A percentile compares a stretch with the other conserved stretches of the same genome.
phyloP scores from a whole-genome alignment of 1,140 invertebrate species.

The Aphelinus atriplicis region DNA sequence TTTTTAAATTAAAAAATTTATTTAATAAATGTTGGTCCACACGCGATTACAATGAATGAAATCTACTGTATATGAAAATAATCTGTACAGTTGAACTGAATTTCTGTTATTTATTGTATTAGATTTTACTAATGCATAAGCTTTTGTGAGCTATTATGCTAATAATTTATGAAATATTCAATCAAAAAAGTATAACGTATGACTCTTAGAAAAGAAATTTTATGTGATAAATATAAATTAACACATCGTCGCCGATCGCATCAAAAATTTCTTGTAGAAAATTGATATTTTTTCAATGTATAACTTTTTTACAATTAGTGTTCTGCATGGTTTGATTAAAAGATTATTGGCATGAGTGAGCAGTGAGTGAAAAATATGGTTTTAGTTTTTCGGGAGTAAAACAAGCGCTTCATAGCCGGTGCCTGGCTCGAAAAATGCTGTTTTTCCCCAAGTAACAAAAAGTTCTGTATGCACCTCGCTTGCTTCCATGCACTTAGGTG shows the following conservation, averaged over 20 bases:
- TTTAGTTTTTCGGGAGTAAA: neutral
- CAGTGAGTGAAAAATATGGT: constrained; percentile 13
- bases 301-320: neutral
- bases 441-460: too few species aligned
- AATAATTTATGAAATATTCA: constrained; percentile 32
- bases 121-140: constrained; percentile 22
- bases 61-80: neutral
- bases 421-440: too few species aligned
- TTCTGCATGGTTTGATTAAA: neutral
- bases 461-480: too few species aligned
- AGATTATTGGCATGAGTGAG: constrained; percentile 5
- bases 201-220: constrained; percentile 2
- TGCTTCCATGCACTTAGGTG: too few species aligned
- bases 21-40: too few species aligned
- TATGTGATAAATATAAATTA: constrained; percentile 27
- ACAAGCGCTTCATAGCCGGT: too few species aligned
- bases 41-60: too few species aligned
- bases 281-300: constrained; percentile 1
- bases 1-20: too few species aligned
- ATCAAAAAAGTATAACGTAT: constrained; percentile 22
- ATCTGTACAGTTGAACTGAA: constrained; percentile 20
- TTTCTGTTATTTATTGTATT: constrained; percentile 15
- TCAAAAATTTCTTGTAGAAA: neutral
- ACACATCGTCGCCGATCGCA: constrained; percentile 16
- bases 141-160: constrained; percentile 28